phyloP scores from a whole-genome alignment of 2,113 vertebrate species.

The Tachysurus vachellii region DNA sequence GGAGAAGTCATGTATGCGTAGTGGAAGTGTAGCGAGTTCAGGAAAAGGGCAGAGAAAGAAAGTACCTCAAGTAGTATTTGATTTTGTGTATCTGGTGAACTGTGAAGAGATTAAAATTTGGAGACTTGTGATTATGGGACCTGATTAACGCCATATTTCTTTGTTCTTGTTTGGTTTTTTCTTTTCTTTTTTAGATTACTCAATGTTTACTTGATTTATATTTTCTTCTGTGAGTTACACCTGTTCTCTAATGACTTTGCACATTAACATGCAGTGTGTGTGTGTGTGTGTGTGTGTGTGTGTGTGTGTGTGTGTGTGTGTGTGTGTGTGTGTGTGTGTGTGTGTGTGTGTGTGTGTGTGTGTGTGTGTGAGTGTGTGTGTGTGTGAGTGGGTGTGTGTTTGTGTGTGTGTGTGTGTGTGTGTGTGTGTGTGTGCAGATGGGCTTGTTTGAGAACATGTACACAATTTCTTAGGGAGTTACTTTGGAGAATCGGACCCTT shows the following conservation, averaged over 20 bases:
- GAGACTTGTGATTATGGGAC: background rate
- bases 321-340: slow-evolving; percentile 3
- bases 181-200: background rate
- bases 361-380: too few species aligned
- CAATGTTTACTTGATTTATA: background rate
- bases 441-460: background rate
- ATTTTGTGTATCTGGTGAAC: background rate
- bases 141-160: background rate
- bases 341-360: too few species aligned
- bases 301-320: background rate
- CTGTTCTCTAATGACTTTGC: slow-evolving; percentile 15
- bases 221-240: slow-evolving; percentile 13
- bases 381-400: too few species aligned
- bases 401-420: background rate
- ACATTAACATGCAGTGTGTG: slow-evolving; percentile 6
- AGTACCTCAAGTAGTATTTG: background rate
- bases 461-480: background rate
- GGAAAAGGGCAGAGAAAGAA: background rate
- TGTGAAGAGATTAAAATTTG: background rate
- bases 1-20: background rate
- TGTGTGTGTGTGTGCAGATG: background rate
- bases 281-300: background rate
- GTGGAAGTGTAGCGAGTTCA: background rate
- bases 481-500: background rate
- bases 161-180: background rate